Conservation (phyloP, 2,888 invertebrate genomes). For the Polylopha cassiicola region DNA sequence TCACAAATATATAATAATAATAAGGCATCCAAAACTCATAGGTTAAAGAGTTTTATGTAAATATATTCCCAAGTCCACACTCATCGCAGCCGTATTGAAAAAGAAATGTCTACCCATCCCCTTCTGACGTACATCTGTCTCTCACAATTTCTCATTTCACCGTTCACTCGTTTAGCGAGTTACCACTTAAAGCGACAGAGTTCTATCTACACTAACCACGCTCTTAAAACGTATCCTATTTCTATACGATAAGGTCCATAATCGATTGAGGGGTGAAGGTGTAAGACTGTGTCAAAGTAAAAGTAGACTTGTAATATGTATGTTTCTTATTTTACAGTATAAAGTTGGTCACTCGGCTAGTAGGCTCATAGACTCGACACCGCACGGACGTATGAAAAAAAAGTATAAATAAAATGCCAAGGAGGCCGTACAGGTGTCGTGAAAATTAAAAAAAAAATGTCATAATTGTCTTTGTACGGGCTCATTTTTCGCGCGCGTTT, state of each 20-base stretch:
- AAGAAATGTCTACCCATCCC: constrained; percentile 59
- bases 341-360: constrained; percentile 76
- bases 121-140: constrained; percentile 53
- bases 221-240: constrained; percentile 26
- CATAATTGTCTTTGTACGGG: constrained; percentile 18
- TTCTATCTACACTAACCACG: constrained; percentile 31
- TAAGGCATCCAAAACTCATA: no score
- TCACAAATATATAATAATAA: no score
- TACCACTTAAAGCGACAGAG: constrained; percentile 45
- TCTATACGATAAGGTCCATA: constrained; percentile 19
- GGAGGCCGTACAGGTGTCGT: constrained; percentile 46
- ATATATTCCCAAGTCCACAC: constrained; percentile 34
- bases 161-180: constrained; percentile 76
- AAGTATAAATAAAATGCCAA: constrained; percentile 51
- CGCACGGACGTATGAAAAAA: constrained; percentile 45
- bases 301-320: constrained; percentile 56
- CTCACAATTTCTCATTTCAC: constrained; percentile 76
- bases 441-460: constrained; percentile 23
- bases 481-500: constrained; percentile 44
- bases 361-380: constrained; percentile 55
- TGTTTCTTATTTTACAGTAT: constrained; percentile 74
- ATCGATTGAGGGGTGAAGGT: constrained; percentile 33
- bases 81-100: constrained; percentile 40
- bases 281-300: constrained; percentile 46
- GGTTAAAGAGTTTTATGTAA: no score